A percentile compares a stretch with the other conserved stretches of the same genome.
Conservation (phyloP, 2,888 invertebrate genomes). For the Campaea margaritaria region DNA sequence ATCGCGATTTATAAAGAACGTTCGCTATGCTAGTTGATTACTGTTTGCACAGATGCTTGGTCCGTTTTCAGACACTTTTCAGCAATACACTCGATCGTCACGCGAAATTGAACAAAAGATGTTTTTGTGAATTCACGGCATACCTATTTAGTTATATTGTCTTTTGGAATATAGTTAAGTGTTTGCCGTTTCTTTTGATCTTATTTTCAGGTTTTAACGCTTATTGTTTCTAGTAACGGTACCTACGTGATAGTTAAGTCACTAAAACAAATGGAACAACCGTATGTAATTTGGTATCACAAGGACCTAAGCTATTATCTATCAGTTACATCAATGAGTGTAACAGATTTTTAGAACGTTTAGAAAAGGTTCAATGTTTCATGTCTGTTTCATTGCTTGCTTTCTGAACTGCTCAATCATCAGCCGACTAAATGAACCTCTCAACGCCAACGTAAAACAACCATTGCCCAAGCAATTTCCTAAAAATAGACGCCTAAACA, state of each 20-base stretch:
- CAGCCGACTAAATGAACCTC: slow-evolving; percentile 16
- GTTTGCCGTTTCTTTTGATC: slow-evolving; percentile 6
- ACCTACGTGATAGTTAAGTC: too few species aligned
- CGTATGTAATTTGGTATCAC: too few species aligned
- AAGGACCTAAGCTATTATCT: too few species aligned
- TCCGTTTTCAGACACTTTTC: slow-evolving; percentile 14
- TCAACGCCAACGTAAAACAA: slow-evolving; percentile 16
- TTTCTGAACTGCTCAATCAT: slow-evolving; percentile 7
- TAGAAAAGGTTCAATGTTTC: background rate
- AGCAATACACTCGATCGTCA: slow-evolving; percentile 15
- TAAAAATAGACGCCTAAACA: slow-evolving; percentile 26
- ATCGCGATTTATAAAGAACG: slow-evolving; percentile 20
- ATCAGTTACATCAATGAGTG: too few species aligned
- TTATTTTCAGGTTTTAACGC: background rate
- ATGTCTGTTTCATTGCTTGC: background rate
- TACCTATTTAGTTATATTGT: slow-evolving; percentile 8
- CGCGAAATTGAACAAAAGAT: slow-evolving; percentile 26
- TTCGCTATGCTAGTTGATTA: slow-evolving; percentile 13
- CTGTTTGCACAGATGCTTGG: slow-evolving; percentile 29
- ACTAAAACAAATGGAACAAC: too few species aligned
- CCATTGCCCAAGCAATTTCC: slow-evolving; percentile 15
- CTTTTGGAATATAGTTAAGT: slow-evolving; percentile 12
- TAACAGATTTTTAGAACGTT: too few species aligned
- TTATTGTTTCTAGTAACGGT: background rate
- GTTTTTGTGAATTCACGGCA: slow-evolving; percentile 20